Evolutionary conservation across 1,140 invertebrate species (phyloP), one percentile per base, ranked within the genome.

Genomic region (Lepeophtheirus salmonis): DNA sequence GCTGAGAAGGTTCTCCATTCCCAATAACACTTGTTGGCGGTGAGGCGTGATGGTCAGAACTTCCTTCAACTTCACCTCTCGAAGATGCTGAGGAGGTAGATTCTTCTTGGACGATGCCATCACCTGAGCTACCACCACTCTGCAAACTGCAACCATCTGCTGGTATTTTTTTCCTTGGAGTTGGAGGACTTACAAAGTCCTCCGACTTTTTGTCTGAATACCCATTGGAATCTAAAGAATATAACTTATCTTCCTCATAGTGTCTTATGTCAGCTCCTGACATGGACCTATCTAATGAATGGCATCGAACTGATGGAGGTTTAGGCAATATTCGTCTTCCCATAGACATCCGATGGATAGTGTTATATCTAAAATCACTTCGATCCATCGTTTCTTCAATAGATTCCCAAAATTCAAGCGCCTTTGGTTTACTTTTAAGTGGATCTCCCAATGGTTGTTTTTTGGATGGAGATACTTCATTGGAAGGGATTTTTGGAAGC

Each of bases 401-500:
- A 49, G 24, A 64, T 52, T 68, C 63, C 67, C 67, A 68, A 56
- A 68, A 68, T 10, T 65, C 64, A 2, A 68, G 26, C 2, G 66
- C 67, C 13, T 67, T 65, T 12, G 67, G 58, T 25, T 61, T 60
- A 56, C 57, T 61, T 54, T 63, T 63, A 17, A 2, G 20, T 52
- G 20, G 20, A 21, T 52, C 50, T 24, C 6, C 22, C 53, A 21
- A 16, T 20, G 6, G 12, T 20, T 16, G 12, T 14, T 12, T 12
- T 14, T 4, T 17, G 6, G 10, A 16, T 22, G 17, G 24, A 12
- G 48, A 12, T 10, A 10, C 23, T 24, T 21, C 21, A 4, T 53
- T 6, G 2, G 16, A 13, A 14, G 58, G 58, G 6, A 60, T 53
- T 24, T 60, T 54, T 4, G 58, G 58, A 3, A 60, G 58, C 22